Conservation (phyloP, 2,113 vertebrate species). For the Okapia johnstoni region DNA sequence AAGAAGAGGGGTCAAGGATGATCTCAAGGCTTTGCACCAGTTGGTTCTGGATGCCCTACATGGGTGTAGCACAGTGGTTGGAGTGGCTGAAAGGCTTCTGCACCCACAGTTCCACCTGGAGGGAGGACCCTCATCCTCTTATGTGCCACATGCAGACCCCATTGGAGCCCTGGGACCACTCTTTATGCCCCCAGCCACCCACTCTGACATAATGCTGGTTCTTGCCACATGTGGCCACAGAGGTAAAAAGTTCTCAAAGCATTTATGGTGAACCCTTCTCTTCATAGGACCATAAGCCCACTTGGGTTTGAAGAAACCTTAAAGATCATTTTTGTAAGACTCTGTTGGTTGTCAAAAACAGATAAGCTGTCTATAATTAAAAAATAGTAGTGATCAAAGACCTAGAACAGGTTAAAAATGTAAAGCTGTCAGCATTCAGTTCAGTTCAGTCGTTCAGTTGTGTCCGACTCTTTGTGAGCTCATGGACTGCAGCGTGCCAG, state of each 20-base stretch:
- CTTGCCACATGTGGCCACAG: not conserved
- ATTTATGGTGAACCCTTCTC: not conserved
- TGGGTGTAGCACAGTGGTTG: not conserved
- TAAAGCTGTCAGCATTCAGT: not conserved
- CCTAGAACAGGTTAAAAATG: not conserved
- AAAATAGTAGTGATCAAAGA: not conserved
- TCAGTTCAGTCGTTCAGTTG: not conserved
- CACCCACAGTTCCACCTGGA: not conserved
- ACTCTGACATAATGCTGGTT: not conserved
- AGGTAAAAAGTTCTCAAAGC: not conserved
- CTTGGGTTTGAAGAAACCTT: not conserved
- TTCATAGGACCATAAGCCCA: not conserved
- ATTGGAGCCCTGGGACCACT: not conserved
- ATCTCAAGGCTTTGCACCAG: not conserved
- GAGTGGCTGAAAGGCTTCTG: not conserved
- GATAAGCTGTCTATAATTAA: not conserved
- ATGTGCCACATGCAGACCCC: not conserved
- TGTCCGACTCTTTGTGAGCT: not conserved
- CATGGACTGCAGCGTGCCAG: not conserved
- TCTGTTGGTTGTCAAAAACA: not conserved
- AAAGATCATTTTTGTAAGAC: not conserved
- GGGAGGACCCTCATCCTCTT: not conserved
- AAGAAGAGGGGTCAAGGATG: not conserved
- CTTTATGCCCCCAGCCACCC: not conserved
- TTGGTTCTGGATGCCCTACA: not conserved